These are phyloP conservation scores for Nomada ferruginata DNA, from an alignment of 2,888 invertebrate genomes.

Conservation along the genomic window DNA sequence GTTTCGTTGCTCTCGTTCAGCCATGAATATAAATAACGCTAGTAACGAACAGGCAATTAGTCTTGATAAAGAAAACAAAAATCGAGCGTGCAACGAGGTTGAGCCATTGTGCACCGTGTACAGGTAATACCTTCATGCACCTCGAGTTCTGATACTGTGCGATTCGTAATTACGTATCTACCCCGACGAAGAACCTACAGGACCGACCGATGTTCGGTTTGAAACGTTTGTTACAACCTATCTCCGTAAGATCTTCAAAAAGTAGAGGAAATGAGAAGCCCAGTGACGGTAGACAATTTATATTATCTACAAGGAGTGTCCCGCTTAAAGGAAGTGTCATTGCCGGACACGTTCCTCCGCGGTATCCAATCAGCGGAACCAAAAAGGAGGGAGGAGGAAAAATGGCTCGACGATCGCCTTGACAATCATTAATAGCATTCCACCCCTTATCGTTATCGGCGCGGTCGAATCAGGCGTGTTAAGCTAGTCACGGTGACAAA, in stretches of 20 bases:
- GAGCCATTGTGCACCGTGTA: not conserved
- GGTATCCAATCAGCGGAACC: too few species aligned
- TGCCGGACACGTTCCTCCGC: too few species aligned
- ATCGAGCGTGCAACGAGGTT: conserved; percentile 13
- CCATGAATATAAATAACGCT: conserved; percentile 34
- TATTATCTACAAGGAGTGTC: not conserved
- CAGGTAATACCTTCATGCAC: not conserved
- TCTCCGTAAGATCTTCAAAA: not conserved
- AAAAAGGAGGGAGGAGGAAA: not conserved
- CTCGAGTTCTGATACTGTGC: not conserved
- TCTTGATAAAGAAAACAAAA: conserved; percentile 20
- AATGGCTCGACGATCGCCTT: conserved; percentile 2
- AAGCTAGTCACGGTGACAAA: conserved; percentile 43
- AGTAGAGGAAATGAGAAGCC: not conserved
- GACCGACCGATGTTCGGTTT: not conserved
- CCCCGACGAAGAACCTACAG: not conserved
- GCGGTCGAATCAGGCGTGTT: conserved; percentile 3
- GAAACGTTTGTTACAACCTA: not conserved
- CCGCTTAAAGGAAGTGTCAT: too few species aligned
- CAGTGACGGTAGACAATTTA: not conserved
- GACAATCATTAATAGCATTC: conserved; percentile 34
- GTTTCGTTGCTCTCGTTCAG: conserved; percentile 7
- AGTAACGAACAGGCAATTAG: conserved; percentile 42
- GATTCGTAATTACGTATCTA: not conserved
- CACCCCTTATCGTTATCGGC: conserved; percentile 46